Percentiles rank a stretch among this genome's conserved stretches.
These are phyloP conservation scores for Volucella bombylans DNA, from an alignment of 2,888 invertebrate species.

Conservation along the genomic window DNA sequence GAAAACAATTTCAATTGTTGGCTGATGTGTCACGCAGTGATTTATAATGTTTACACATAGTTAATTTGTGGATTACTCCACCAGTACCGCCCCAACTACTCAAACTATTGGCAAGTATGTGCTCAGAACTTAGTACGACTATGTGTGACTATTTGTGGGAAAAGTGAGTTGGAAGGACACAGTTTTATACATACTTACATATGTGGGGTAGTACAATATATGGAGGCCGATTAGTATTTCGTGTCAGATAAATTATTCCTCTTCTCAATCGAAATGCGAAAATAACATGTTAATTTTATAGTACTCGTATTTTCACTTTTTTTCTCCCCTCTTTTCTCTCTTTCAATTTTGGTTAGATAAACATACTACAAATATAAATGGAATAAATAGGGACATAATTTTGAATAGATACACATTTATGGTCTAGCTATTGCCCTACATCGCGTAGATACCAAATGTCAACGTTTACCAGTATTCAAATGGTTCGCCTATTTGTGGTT, in stretches of 20 bases:
- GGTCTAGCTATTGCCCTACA: too few relatives aligned
- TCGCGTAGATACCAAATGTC: too few relatives aligned
- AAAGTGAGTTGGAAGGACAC: not conserved
- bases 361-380: too few relatives aligned
- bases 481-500: too few relatives aligned
- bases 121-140: too few relatives aligned
- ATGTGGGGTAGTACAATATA: conserved; percentile 18
- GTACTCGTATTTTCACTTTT: not conserved
- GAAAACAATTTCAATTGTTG: conserved; percentile 68
- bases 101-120: too few relatives aligned
- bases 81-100: conserved; percentile 5
- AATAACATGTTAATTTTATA: conserved; percentile 53
- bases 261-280: conserved; percentile 64
- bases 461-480: too few relatives aligned
- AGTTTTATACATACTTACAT: not conserved
- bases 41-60: conserved; percentile 67
- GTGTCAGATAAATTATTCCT: conserved; percentile 60
- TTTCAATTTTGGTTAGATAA: too few relatives aligned
- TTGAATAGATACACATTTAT: too few relatives aligned
- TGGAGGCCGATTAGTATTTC: conserved; percentile 4
- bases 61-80: conserved; percentile 63
- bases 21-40: conserved; percentile 62
- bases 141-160: too few relatives aligned
- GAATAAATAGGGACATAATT: too few relatives aligned
- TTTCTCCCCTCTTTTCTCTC: not conserved